Evolutionary conservation across 2,797 vertebrate species (phyloP), one percentile per base, ranked within the genome.

Genomic region (Rhynchonycteris naso): DNA sequence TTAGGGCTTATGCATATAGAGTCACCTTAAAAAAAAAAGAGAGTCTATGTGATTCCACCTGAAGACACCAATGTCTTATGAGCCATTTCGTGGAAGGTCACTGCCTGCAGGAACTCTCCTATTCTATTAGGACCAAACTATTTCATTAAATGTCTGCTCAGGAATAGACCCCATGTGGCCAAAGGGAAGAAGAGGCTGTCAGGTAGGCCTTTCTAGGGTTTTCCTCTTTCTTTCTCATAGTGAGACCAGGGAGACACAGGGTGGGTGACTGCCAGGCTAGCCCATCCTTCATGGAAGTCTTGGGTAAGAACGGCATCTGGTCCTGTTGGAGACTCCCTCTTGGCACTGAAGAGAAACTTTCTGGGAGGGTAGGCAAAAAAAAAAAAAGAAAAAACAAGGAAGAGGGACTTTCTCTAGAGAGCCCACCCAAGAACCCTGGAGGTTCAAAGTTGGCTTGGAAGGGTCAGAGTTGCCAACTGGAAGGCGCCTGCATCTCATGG

Each of bases 21-120:
- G 54, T 78, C 28, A 38, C 43, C 68, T 86, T 72, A 68, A 86
- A 61, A 96, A 43, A 24, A 79, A 88, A 88, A 43, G 8, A 30
- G 56, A 54, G 56, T 59, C 56, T 50, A n/a, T 1, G 16, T 72
- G 19, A 38, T 30, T 88, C 26, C 16, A 59, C 28, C 35, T 71
- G 74, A 82, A 95, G 85, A 90, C 38, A 35, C 5, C 30, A 28
- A 0, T 56, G 80, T 30, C 61, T 90, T 56, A 18, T 19, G 78
- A 71, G 74, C 65, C 21, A 0, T 24, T 85, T 65, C 4, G 1
- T 11, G 2, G 59, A 75, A 65, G 56, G 26, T 16, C 26, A 26
- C 26, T 61, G 43, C 21, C 26, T 50, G 0, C 22, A 72, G 58
- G 21, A 90, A 68, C 33, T 78, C 68, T 68, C 59, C 63, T 76